These are phyloP conservation scores for Morone chrysops DNA, from an alignment of 2,113 vertebrate genomes.

Conservation along the genomic window DNA sequence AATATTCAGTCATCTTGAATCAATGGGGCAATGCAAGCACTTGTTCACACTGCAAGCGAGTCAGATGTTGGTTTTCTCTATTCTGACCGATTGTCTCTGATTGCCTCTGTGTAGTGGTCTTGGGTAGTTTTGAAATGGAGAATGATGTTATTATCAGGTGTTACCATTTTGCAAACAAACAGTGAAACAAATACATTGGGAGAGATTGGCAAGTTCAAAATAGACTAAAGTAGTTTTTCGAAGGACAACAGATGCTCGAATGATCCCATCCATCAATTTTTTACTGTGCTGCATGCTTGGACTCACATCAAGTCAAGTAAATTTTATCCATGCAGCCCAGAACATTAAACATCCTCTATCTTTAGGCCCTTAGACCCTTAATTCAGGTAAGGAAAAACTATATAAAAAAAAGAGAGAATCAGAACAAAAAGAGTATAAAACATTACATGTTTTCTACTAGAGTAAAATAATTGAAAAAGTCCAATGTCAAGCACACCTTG, in stretches of 20 bases:
- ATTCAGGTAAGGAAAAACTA: too few species aligned
- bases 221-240: background rate
- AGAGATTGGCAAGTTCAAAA: background rate
- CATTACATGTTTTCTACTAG: background rate
- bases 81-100: background rate
- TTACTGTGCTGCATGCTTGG: background rate
- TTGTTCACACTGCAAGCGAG: background rate
- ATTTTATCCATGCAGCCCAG: background rate
- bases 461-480: background rate
- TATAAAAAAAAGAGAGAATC: background rate
- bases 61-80: background rate
- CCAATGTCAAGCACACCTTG: background rate
- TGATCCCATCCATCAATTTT: background rate
- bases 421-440: background rate
- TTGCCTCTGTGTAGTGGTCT: background rate
- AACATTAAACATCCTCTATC: background rate
- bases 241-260: background rate
- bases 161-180: background rate
- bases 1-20: background rate
- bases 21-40: background rate
- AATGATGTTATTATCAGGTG: too few species aligned
- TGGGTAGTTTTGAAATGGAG: background rate
- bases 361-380: background rate
- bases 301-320: background rate
- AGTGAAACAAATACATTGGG: background rate